Percentiles rank a stretch among this genome's conserved stretches.
phyloP scores from a whole-genome alignment of 2,888 invertebrate genomes.

The Tipula vernalis region DNA sequence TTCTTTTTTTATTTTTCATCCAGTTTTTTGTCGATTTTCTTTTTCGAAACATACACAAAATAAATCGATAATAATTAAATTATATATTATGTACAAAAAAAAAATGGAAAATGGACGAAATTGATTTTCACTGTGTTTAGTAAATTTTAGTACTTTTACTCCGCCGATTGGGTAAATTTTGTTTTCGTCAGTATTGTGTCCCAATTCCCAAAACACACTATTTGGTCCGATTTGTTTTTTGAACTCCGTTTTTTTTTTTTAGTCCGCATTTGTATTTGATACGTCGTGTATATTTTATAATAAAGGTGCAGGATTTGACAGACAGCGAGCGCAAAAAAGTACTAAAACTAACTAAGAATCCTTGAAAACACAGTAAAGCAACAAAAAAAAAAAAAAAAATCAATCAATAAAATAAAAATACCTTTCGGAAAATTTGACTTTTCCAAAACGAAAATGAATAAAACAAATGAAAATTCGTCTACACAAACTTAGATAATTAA shows the following conservation, averaged over 20 bases:
- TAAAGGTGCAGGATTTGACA: background rate
- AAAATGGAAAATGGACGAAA: background rate
- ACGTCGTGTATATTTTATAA: background rate
- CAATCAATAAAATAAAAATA: slow-evolving; percentile 4
- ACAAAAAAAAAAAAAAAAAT: background rate
- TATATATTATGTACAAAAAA: background rate
- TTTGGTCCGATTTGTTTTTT: background rate
- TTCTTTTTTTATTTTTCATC: background rate
- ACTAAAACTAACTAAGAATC: background rate
- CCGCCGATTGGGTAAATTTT: background rate
- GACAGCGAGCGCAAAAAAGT: background rate
- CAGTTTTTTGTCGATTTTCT: background rate
- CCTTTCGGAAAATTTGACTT: background rate
- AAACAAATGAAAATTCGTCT: background rate
- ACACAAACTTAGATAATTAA: background rate
- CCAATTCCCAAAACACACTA: background rate
- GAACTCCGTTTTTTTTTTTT: background rate
- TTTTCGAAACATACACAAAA: background rate
- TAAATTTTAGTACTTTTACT: background rate
- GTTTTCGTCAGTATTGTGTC: background rate
- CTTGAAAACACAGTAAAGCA: background rate
- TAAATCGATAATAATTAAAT: background rate
- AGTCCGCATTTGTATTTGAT: background rate
- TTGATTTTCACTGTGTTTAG: background rate
- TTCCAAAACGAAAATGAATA: background rate